Percentiles rank a stretch among this genome's conserved stretches.
Conservation (phyloP, 2,797 vertebrate genomes). For the Masticophis lateralis region DNA sequence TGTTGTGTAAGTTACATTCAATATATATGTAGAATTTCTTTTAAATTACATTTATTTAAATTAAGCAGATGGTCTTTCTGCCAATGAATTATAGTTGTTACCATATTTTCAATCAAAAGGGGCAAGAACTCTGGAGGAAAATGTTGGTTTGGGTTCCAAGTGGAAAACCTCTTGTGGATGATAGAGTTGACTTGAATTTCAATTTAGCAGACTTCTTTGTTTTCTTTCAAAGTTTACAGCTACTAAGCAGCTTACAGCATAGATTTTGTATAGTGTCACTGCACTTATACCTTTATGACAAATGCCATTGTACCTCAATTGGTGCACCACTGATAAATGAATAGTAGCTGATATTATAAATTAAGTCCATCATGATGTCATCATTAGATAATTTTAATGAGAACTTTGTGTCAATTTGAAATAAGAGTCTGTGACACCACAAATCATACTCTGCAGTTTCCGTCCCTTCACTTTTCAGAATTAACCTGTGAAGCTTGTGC, state of each 20-base stretch:
- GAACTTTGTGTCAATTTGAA: not conserved
- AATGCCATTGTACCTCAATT: not conserved
- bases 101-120: not conserved
- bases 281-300: not conserved
- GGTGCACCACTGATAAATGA: not conserved
- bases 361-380: not conserved
- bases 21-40: slow-evolving; percentile 12
- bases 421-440: not conserved
- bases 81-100: not conserved
- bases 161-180: not conserved
- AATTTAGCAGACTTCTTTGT: not conserved
- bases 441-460: not conserved
- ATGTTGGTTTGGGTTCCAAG: accelerated
- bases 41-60: slow-evolving; percentile 26
- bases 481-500: not conserved
- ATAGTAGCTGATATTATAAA: not conserved
- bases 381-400: not conserved
- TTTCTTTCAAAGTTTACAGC: not conserved
- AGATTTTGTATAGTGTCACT: not conserved
- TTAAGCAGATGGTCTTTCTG: slow-evolving; percentile 8
- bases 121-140: not conserved
- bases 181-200: not conserved
- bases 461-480: too few species aligned
- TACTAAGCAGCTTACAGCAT: not conserved
- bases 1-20: slow-evolving; percentile 3